Percentiles rank a stretch among this genome's conserved stretches.
Conservation (phyloP, 2,888 invertebrate genomes). For the Cheilosia grossa region DNA sequence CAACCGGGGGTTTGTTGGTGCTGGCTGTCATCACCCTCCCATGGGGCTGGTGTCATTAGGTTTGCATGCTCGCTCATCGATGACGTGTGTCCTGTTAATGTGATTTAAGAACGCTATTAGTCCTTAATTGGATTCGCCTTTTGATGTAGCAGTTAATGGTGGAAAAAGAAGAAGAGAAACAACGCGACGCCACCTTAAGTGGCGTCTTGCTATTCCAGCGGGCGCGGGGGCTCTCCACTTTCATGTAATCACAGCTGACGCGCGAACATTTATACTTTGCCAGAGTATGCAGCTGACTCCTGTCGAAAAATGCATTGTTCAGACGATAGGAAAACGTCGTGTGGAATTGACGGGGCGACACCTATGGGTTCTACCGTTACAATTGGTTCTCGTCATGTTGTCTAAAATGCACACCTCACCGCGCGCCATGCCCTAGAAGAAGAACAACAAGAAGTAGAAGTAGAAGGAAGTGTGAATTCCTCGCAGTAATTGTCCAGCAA, state of each 20-base stretch:
- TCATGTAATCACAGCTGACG: too few species aligned
- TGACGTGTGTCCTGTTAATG: slow-evolving; percentile 49
- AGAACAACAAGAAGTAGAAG: too few species aligned
- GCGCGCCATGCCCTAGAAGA: neutral
- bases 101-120: slow-evolving; percentile 48
- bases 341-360: too few species aligned
- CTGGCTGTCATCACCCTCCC: neutral
- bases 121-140: slow-evolving; percentile 51
- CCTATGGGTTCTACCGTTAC: neutral
- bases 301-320: too few species aligned
- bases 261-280: too few species aligned
- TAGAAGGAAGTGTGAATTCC: slow-evolving; percentile 16
- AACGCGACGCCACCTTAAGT: slow-evolving; percentile 47
- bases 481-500: slow-evolving; percentile 16
- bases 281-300: too few species aligned
- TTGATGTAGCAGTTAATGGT: slow-evolving; percentile 56
- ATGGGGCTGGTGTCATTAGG: slow-evolving; percentile 6
- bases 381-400: slow-evolving; percentile 23
- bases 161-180: neutral
- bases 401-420: neutral
- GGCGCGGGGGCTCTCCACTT: too few species aligned
- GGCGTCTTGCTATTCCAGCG: slow-evolving; percentile 14
- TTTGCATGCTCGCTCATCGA: slow-evolving; percentile 19
- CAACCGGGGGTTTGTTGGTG: neutral
- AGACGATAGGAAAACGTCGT: too few species aligned